Base-by-base conservation (phyloP, 2,113 vertebrate species). In the Proteles cristata region DNA sequence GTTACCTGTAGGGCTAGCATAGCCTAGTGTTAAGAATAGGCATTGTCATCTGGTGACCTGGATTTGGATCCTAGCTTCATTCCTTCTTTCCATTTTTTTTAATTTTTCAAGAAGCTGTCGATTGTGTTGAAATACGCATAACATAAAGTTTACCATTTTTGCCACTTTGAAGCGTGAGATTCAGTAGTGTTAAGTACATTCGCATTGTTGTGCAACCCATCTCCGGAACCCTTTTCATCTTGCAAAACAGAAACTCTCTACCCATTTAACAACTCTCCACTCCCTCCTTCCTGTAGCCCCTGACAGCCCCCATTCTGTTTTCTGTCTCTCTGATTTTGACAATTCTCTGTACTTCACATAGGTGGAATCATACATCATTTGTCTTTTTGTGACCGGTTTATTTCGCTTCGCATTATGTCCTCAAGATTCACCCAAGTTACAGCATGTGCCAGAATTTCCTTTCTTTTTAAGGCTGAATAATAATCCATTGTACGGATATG, bases 191-290 rank as follows among this genome's bases (percentile, higher is more conserved):
- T 50, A 79, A 90, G 28, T 17, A 35, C 17, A 68, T 55, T 61
- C 74, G 48, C 55, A 19, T 1, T 15, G 3, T 61, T 87, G 76
- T 31, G 23, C 74, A 80, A 53, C 43, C 10, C 33, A 19, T 45
- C 65, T 88, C 53, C 65, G 58, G 66, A 69, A 69, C 16, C 50
- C 31, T 79, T 66, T 79, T 65, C 26, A 25, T 82, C 79, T 89
- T 97, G 63, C 53, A 95, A 97, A 95, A 77, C 66, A n/a, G 81
- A 90, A 96, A 93, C 76, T 87, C 55, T 76, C 5, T 35, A 43
- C 33, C 50, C 71, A 66, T 80, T 33, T 50, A 76, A 82, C 76
- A 39, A 17, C 21, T 17, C 45, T 39, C 28, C 4, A 0, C 48
- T 63, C 61, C 16, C 33, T 16, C 33, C 33, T 79, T 35, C 63